Conservation (phyloP, 2,113 vertebrate species). For the Crotophaga sulcirostris region DNA sequence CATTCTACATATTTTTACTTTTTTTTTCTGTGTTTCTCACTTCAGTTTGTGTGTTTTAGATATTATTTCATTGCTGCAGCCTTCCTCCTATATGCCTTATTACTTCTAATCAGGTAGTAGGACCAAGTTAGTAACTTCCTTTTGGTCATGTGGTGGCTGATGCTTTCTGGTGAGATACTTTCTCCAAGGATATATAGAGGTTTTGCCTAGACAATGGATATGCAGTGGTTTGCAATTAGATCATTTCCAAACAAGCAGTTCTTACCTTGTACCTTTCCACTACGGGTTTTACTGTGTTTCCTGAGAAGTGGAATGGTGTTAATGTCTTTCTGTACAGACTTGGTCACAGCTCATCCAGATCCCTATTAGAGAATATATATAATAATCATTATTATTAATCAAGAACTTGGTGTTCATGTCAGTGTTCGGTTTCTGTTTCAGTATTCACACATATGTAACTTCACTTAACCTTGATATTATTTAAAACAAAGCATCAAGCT, state of each 20-base stretch:
- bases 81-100: neutral
- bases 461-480: neutral
- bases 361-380: neutral
- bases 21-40: neutral
- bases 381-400: neutral
- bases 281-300: neutral
- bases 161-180: neutral
- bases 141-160: neutral
- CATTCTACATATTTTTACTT: neutral
- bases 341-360: neutral
- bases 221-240: neutral
- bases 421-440: neutral
- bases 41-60: neutral
- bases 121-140: neutral
- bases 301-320: neutral
- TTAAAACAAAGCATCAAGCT: neutral
- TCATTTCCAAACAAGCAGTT: neutral
- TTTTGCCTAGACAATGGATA: neutral
- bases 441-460: neutral
- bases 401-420: neutral
- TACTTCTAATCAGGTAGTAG: neutral
- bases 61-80: neutral
- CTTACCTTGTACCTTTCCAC: neutral
- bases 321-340: neutral
- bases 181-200: neutral